Evolutionary conservation across 2,113 vertebrate species (phyloP).

Genomic region (Melanerpes aurifrons): DNA sequence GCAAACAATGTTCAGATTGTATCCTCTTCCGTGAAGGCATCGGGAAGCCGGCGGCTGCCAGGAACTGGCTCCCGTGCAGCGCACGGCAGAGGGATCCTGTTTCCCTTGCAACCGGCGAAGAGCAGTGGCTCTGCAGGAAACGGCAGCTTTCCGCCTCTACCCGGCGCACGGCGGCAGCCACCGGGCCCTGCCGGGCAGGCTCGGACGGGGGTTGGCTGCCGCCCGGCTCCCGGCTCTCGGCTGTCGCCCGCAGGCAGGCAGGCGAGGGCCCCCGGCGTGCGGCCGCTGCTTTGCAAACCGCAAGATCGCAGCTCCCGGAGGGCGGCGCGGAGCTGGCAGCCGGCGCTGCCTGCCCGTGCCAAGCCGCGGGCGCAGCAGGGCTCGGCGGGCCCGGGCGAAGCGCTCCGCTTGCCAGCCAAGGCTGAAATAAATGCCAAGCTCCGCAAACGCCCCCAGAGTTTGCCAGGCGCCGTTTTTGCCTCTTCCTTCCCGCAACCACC

Average conservation of each 20-base stretch:
- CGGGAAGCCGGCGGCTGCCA: conserved; percentile 18
- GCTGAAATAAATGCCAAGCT: neutral
- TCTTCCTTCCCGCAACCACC: neutral
- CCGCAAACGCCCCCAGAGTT: neutral
- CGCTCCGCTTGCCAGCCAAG: neutral
- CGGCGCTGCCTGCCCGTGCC: neutral
- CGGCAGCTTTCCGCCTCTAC: neutral
- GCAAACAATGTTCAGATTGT: conserved; percentile 21
- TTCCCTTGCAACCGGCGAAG: neutral
- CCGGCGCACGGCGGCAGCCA: neutral
- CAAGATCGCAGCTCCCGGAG: neutral
- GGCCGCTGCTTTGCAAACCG: neutral
- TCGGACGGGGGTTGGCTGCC: neutral
- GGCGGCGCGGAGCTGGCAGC: conserved; percentile 19
- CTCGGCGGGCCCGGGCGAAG: neutral
- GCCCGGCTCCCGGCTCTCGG: neutral
- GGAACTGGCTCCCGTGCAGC: neutral
- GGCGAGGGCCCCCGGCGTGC: neutral
- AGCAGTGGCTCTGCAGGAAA: neutral
- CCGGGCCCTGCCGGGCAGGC: neutral
- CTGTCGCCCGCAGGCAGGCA: neutral
- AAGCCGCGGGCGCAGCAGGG: conserved; percentile 37
- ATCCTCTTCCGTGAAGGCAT: conserved; percentile 31
- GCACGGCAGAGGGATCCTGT: conserved; percentile 13
- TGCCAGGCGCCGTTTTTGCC: neutral